Percentiles rank a stretch among this genome's conserved stretches.
These are phyloP conservation scores for Eupithecia vulgata DNA, from an alignment of 2,888 invertebrate species.

Conservation along the genomic window DNA sequence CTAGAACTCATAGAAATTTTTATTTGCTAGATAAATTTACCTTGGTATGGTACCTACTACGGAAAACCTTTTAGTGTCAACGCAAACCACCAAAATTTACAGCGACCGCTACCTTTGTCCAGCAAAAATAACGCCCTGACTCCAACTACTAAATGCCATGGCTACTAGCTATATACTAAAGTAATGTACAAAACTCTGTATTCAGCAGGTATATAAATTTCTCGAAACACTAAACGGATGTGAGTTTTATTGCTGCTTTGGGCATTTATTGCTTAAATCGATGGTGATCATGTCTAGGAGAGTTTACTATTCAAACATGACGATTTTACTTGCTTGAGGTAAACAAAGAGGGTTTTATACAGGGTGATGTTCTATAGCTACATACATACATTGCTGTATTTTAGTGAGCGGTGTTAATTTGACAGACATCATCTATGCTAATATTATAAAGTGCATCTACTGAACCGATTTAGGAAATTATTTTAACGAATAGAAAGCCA, in stretches of 20 bases:
- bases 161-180: background rate
- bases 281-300: constrained; percentile 42
- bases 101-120: background rate
- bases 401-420: background rate
- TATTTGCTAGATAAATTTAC: background rate
- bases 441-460: no score
- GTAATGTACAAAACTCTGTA: constrained; percentile 11
- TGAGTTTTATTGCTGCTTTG: constrained; percentile 70
- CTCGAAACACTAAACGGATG: constrained; percentile 63
- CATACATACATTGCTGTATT: background rate
- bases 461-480: no score
- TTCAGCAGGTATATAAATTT: constrained; percentile 21
- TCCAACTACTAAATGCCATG: background rate
- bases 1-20: background rate
- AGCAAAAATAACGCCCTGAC: background rate
- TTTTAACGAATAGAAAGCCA: no score
- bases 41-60: no score
- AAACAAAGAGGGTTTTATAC: constrained; percentile 6
- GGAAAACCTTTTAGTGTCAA: background rate
- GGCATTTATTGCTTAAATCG: constrained; percentile 65
- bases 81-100: background rate
- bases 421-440: no score
- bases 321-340: constrained; percentile 17
- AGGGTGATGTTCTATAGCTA: background rate
- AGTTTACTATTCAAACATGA: constrained; percentile 55